Percentiles rank a stretch among this genome's conserved stretches.
Conservation (phyloP, 2,113 vertebrate species). For the Nycticryphes semicollaris region DNA sequence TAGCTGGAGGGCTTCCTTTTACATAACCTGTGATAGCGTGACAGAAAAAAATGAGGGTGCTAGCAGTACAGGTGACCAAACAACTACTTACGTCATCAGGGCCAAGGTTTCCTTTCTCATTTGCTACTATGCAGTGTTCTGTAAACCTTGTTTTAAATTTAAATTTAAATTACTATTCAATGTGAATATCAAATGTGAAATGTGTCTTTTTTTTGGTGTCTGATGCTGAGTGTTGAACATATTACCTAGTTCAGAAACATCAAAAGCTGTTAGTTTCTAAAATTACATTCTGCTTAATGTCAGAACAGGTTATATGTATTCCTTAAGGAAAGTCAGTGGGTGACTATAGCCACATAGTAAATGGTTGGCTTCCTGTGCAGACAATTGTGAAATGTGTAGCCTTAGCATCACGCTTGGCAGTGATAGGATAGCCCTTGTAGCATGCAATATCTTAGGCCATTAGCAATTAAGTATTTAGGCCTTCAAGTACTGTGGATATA, state of each 20-base stretch:
- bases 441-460: neutral
- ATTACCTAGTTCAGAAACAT: conserved; percentile 39
- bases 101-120: neutral
- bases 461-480: neutral
- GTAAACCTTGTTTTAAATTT: neutral
- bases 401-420: neutral
- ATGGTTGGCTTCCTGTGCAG: conserved; percentile 32
- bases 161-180: neutral
- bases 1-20: neutral
- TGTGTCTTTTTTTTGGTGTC: neutral
- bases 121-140: neutral
- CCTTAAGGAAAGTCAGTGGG: conserved; percentile 39
- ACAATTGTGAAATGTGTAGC: conserved; percentile 42
- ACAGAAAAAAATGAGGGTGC: neutral
- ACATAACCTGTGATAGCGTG: neutral
- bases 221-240: neutral
- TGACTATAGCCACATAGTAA: conserved; percentile 19
- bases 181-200: neutral
- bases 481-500: neutral
- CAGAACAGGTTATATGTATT: conserved; percentile 10
- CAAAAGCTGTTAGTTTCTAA: conserved; percentile 46
- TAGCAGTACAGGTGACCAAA: neutral
- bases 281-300: conserved; percentile 24
- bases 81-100: neutral
- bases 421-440: neutral